Base-by-base conservation (phyloP, 2,797 vertebrate genomes). In the Acanthopagrus latus region DNA sequence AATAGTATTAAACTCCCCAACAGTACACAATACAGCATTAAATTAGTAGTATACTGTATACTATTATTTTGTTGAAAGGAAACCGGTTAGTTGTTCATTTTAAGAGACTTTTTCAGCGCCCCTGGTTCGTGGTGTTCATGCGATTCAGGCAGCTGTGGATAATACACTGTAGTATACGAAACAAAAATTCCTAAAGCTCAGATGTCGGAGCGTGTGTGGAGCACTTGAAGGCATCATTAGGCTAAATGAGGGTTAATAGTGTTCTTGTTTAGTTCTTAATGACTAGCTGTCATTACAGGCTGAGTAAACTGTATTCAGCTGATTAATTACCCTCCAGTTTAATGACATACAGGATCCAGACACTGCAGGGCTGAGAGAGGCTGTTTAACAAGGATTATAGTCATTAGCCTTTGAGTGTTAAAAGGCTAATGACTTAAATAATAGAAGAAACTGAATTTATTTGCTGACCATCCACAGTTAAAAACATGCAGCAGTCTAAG, bases 171-270 rank as follows among this genome's bases (percentile, higher is more conserved):
- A 27, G 27, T 27, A 2, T 27, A 27, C 27, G 2, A 27, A 27
- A 27, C 2, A 4, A 27, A 27, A 27, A 27, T 2, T 6, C 3
- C 29, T 4, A 4, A 20, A 23, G 1, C 0, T 46, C 7, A 69
- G 25, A 65, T 41, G 23, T 74, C 1, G 12, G 43, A 21, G 10
- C 65, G 76, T 73, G 14, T 21, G 5, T 33, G 51, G 29, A 41
- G n/a, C 8, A 23, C 23, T 0, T 84, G 57, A 88, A 84, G 47
- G 81, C 79, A 73, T 70, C 73, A 56, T 63, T 7, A 21, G 20
- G 41, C 11, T 51, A 27, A 59, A 12, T 17, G 11, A 44, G 1
- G 2, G 48, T 59, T 72, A 52, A 68, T 44, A 3, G 60, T 48
- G 41, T 67, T 58, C 78, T n/a, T 72, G 62, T 66, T 65, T 68